A percentile compares a stretch with the other conserved stretches of the same genome.
Evolutionary conservation across 1,140 invertebrate genomes (phyloP).

Genomic region (Ceratoteleas bidentatus): DNA sequence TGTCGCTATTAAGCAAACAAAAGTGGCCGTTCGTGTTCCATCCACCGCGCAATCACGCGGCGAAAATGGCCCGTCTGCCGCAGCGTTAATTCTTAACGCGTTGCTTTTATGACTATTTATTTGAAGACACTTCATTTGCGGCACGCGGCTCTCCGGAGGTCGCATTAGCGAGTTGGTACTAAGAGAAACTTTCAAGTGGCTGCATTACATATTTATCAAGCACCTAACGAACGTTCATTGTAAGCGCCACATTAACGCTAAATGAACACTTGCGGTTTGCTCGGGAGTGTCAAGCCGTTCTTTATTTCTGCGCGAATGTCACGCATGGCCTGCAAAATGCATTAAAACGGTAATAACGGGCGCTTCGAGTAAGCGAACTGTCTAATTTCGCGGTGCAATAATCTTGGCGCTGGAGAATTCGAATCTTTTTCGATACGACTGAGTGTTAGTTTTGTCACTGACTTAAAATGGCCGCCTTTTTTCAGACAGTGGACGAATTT

Average conservation of each 20-base stretch:
- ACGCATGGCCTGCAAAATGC: conserved; percentile 6
- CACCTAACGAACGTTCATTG: conserved; percentile 47
- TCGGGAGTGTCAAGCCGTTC: conserved; percentile 29
- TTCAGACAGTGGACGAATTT: too few species aligned
- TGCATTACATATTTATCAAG: conserved; percentile 45
- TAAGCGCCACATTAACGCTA: conserved; percentile 48
- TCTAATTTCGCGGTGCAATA: not conserved
- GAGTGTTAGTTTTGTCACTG: too few species aligned
- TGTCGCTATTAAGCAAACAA: conserved; percentile 21
- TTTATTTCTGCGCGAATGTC: conserved; percentile 11
- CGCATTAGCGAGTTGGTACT: conserved; percentile 40
- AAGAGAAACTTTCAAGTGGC: conserved; percentile 43
- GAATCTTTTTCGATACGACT: too few species aligned
- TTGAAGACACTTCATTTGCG: conserved; percentile 31
- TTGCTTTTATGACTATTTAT: conserved; percentile 29
- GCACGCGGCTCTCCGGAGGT: conserved; percentile 13
- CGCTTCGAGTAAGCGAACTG: not conserved
- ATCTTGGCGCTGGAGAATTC: too few species aligned
- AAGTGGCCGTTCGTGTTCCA: conserved; percentile 16
- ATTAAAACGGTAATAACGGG: conserved; percentile 1
- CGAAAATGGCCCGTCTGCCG: not conserved
- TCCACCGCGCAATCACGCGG: not conserved
- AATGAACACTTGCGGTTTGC: conserved; percentile 46
- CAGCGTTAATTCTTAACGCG: conserved; percentile 16
- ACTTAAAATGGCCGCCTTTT: too few species aligned